These are phyloP conservation scores for Tuberolachnus salignus DNA, from an alignment of 2,888 invertebrate genomes.

Conservation along the genomic window DNA sequence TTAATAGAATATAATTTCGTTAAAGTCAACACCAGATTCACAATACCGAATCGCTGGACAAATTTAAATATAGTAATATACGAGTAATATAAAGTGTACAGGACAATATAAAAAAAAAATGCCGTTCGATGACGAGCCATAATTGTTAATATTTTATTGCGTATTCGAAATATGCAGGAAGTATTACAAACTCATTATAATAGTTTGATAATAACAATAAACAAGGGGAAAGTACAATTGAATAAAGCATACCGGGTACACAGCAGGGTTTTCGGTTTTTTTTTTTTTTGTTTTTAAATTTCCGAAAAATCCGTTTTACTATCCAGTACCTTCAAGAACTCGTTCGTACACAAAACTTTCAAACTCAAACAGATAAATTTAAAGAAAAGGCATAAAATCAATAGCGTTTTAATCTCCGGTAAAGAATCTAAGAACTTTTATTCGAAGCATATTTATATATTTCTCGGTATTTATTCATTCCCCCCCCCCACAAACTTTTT, in stretches of 20 bases:
- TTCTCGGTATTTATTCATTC: slow-evolving; percentile 6
- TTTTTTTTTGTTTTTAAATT: slow-evolving; percentile 1
- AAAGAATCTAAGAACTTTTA: slow-evolving; percentile 41
- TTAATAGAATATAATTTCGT: too few relatives aligned
- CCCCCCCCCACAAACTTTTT: not conserved
- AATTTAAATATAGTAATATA: not conserved
- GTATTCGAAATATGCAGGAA: not conserved
- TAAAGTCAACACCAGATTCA: not conserved
- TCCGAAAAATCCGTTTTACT: slow-evolving; percentile 12
- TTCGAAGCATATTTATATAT: slow-evolving; percentile 21
- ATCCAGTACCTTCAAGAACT: not conserved
- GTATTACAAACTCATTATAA: slow-evolving; percentile 3
- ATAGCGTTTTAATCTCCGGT: slow-evolving; percentile 35
- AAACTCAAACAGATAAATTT: slow-evolving; percentile 41
- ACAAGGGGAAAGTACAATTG: not conserved
- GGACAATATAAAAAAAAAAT: not conserved
- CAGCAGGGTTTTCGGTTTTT: not conserved
- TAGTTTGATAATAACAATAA: not conserved
- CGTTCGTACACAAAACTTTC: slow-evolving; percentile 5
- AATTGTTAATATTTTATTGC: too few relatives aligned
- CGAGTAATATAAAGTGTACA: too few relatives aligned
- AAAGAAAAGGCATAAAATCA: slow-evolving; percentile 39
- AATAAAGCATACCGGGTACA: slow-evolving; percentile 6
- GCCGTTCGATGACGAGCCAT: too few relatives aligned
- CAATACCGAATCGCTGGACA: not conserved